Percentiles rank a stretch among this genome's conserved stretches.
These are phyloP conservation scores for Sanderia malayensis DNA, from an alignment of 30 jellyfish, hydroid and myxozoan species.

Conservation along the genomic window DNA sequence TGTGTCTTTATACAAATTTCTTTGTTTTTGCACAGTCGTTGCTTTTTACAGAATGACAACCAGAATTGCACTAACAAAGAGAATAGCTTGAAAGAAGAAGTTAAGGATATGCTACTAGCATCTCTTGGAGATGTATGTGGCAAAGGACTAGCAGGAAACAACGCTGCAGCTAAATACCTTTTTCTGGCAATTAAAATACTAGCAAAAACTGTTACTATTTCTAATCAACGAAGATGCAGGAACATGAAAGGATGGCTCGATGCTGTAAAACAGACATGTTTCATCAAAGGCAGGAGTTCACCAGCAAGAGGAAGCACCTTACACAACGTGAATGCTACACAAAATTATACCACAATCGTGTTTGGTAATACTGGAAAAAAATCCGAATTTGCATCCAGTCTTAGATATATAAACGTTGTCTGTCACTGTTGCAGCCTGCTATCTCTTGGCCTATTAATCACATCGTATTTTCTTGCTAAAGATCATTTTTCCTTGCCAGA, in stretches of 20 bases:
- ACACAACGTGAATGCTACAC: not conserved
- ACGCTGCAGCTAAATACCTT: not conserved
- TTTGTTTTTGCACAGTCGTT: too few relatives aligned
- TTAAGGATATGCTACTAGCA: too few relatives aligned
- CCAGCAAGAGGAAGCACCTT: not conserved
- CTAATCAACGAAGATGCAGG: not conserved
- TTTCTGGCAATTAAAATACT: not conserved
- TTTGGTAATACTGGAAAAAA: not conserved
- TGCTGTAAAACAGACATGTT: not conserved
- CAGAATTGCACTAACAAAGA: too few relatives aligned
- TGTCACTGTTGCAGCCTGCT: not conserved
- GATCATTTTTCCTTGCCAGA: not conserved
- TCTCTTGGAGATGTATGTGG: too few relatives aligned
- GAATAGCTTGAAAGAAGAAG: too few relatives aligned
- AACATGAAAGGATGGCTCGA: not conserved
- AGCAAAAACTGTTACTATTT: not conserved
- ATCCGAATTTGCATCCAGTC: not conserved
- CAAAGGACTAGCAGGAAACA: too few relatives aligned
- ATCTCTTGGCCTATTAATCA: not conserved
- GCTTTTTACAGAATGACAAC: too few relatives aligned
- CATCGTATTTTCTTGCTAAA: not conserved
- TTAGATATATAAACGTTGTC: not conserved
- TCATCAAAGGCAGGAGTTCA: not conserved
- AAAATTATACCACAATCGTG: not conserved
- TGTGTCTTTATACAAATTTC: too few relatives aligned